Evolutionary conservation across 2,113 vertebrate species (phyloP).

Genomic region (Planiliza haematocheilus): DNA sequence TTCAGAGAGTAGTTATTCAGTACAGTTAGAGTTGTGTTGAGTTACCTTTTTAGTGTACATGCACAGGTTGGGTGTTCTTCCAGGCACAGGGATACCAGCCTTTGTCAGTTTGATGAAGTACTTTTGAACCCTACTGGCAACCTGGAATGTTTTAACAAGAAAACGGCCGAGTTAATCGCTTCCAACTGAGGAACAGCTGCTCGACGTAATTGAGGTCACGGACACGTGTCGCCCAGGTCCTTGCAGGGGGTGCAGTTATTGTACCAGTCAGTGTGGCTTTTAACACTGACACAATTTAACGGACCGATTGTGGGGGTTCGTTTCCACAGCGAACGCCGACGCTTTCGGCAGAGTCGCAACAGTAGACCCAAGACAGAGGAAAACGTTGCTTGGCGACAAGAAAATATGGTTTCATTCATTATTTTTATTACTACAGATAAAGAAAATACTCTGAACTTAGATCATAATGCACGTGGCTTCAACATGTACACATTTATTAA

Average conservation of each 20-base stretch:
- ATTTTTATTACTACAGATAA: no score
- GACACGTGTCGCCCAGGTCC: constrained; percentile 1
- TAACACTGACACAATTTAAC: constrained; percentile 5
- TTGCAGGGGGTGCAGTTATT: constrained; percentile 15
- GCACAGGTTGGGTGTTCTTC: constrained; percentile 97
- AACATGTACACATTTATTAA: no score
- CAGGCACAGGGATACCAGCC: constrained; percentile 98
- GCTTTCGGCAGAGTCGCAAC: constrained; percentile 23
- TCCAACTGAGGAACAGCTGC: constrained; percentile 37
- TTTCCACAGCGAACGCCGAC: not conserved
- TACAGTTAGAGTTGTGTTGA: not conserved
- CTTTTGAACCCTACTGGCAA: constrained; percentile 98
- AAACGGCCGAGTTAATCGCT: constrained; percentile 49
- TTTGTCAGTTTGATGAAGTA: constrained; percentile 99
- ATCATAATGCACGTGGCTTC: not conserved
- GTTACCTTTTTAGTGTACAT: constrained; percentile 98
- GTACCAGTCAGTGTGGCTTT: constrained; percentile 10
- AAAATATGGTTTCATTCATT: not conserved
- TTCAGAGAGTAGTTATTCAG: not conserved
- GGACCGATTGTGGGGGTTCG: not conserved
- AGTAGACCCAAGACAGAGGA: constrained; percentile 1
- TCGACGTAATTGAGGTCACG: constrained; percentile 28
- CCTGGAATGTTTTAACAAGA: constrained; percentile 80
- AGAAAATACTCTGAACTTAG: no score
- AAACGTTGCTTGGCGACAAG: not conserved